Base-by-base conservation (phyloP, 2,888 invertebrate genomes). In the Isotomurus palustris region DNA sequence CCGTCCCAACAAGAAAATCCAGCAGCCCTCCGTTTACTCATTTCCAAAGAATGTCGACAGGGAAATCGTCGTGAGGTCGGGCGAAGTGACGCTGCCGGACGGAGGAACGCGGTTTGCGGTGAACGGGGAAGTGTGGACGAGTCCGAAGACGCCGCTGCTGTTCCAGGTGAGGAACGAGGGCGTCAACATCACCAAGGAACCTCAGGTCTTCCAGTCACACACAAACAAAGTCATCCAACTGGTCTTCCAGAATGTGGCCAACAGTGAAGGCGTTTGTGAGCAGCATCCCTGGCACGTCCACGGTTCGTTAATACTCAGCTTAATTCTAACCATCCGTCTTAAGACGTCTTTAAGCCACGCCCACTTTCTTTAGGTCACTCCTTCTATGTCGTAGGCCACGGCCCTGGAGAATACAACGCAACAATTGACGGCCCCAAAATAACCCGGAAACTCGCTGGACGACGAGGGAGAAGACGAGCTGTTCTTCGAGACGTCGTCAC, bases 251-350 rank as follows among this genome's bases (percentile, higher is more conserved):
- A 66, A 66, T 43, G 19, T 55, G 14, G 45, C 58, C 6, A 55
- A 53, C 49, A 60, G 63, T 27, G 62, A 60, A 21, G 58, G 60
- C 12, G 54, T 54, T 5, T 66, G 66, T 35, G 47, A 58, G 29
- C 53, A 53, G 22, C 53, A 53, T 45, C 44, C 53, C 3, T 53
- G 43, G 44, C 43, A 53, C 17, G 4, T 53, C 3, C 53, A 45
- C 22, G 53, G n/a, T n/a, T n/a, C n/a, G n/a, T n/a, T n/a, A n/a
- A n/a, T n/a, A n/a, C n/a, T n/a, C n/a, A n/a, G n/a, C n/a, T n/a
- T n/a, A n/a, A n/a, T n/a, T n/a, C n/a, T n/a, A n/a, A n/a, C n/a
- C n/a, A n/a, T n/a, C n/a, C n/a, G n/a, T n/a, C n/a, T n/a, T n/a
- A n/a, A n/a, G n/a, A n/a, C n/a, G n/a, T n/a, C n/a, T n/a, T n/a